Evolutionary conservation across 2,797 vertebrate genomes (phyloP).

Genomic region (Sus cebifrons): DNA sequence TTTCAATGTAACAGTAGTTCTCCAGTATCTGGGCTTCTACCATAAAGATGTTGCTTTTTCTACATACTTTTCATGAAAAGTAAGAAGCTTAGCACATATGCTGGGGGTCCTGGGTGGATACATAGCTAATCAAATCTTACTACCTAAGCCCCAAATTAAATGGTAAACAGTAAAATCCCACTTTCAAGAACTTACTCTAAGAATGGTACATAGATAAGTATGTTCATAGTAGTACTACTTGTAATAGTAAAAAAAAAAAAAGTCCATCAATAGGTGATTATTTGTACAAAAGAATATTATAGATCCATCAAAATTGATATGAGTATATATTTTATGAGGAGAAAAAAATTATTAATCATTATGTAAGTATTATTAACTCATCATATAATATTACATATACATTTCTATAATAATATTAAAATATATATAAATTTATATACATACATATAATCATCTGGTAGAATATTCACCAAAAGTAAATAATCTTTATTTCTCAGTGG

Average conservation of each 20-base stretch:
- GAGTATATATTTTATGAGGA: neutral
- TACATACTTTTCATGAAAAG: neutral
- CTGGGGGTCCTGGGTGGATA: neutral
- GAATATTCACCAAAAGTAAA: neutral
- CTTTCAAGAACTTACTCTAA: slow-evolving; percentile 44
- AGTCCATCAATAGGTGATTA: neutral
- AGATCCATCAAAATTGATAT: neutral
- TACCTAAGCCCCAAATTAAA: slow-evolving; percentile 12
- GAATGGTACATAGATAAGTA: neutral
- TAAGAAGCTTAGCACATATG: neutral
- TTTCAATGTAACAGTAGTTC: neutral
- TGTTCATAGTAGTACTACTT: neutral
- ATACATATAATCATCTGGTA: neutral
- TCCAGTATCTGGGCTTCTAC: neutral
- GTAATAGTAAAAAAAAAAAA: neutral
- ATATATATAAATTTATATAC: neutral
- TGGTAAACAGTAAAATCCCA: neutral
- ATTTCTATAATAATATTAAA: neutral
- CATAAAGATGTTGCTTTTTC: neutral
- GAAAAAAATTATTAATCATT: slow-evolving; percentile 13
- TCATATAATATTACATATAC: neutral
- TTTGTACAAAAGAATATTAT: slow-evolving; percentile 13
- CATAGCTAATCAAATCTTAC: neutral
- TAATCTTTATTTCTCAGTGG: neutral
- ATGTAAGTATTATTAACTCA: neutral